Conservation (phyloP, 2,888 invertebrate species). For the Perizoma affinitatum region DNA sequence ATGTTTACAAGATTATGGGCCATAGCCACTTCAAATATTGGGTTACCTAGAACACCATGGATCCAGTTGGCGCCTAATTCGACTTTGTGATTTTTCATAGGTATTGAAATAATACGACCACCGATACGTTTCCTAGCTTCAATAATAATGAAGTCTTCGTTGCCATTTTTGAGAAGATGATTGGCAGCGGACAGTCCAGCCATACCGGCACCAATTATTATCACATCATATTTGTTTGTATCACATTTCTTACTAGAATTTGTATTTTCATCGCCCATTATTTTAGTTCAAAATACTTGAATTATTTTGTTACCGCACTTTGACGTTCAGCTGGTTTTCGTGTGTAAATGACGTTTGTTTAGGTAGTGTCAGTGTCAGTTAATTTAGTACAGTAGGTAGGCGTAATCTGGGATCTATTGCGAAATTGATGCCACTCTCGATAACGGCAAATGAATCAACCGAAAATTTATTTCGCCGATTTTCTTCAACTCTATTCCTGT, state of each 20-base stretch:
- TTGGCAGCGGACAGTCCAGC: conserved; percentile 94
- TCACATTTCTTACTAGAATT: conserved; percentile 81
- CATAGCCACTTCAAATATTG: conserved; percentile 94
- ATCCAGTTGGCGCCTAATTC: conserved; percentile 97
- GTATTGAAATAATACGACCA: conserved; percentile 91
- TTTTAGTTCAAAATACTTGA: conserved; percentile 60
- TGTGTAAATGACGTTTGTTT: no score
- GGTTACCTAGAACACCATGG: conserved; percentile 95
- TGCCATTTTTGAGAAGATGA: conserved; percentile 91
- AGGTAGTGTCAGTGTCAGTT: no score
- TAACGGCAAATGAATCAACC: neutral
- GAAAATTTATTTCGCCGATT: conserved; percentile 11
- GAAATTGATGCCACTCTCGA: neutral
- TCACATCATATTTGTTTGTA: conserved; percentile 86
- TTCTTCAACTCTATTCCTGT: conserved; percentile 13
- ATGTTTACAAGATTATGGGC: conserved; percentile 93
- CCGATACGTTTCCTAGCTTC: conserved; percentile 93
- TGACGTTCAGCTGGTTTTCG: conserved; percentile 68
- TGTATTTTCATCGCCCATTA: conserved; percentile 81
- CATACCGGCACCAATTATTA: conserved; percentile 94
- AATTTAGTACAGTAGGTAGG: no score
- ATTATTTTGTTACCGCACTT: conserved; percentile 65
- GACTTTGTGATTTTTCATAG: conserved; percentile 86
- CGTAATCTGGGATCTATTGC: no score
- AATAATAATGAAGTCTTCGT: conserved; percentile 90